Evolutionary conservation across 2,797 vertebrate genomes (phyloP).

Genomic region (Pagetopsis macropterus): DNA sequence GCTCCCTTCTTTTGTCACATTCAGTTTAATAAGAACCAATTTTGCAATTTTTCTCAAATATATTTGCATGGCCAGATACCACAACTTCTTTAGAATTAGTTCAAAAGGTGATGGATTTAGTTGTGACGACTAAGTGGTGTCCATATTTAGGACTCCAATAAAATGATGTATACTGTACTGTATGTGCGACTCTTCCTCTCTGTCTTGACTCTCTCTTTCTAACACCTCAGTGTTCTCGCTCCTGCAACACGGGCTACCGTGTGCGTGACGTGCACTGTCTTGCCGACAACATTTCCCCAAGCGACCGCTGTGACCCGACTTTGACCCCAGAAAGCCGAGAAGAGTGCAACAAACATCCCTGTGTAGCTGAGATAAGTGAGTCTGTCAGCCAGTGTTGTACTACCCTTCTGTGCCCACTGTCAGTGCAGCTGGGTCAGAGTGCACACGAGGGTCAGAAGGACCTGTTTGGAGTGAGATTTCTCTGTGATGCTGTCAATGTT

Average conservation of each 20-base stretch:
- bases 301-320: slow-evolving; percentile 72
- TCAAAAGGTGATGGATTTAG: no score
- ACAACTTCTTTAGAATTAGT: background rate
- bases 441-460: background rate
- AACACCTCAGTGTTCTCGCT: slow-evolving; percentile 79
- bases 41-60: no score
- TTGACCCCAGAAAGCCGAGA: slow-evolving; percentile 70
- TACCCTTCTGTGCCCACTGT: background rate
- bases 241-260: slow-evolving; percentile 78
- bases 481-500: slow-evolving; percentile 16
- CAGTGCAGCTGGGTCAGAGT: background rate
- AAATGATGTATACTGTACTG: background rate
- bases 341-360: slow-evolving; percentile 79
- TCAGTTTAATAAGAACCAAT: no score
- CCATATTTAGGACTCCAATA: background rate
- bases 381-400: background rate
- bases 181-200: background rate
- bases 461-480: background rate
- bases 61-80: background rate
- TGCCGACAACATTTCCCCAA: slow-evolving; percentile 66
- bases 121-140: background rate
- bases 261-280: slow-evolving; percentile 83
- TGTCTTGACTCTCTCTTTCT: background rate
- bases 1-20: no score
- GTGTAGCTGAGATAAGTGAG: slow-evolving; percentile 75